phyloP scores from a whole-genome alignment of 2,113 vertebrate genomes.

The Catagonus wagneri region DNA sequence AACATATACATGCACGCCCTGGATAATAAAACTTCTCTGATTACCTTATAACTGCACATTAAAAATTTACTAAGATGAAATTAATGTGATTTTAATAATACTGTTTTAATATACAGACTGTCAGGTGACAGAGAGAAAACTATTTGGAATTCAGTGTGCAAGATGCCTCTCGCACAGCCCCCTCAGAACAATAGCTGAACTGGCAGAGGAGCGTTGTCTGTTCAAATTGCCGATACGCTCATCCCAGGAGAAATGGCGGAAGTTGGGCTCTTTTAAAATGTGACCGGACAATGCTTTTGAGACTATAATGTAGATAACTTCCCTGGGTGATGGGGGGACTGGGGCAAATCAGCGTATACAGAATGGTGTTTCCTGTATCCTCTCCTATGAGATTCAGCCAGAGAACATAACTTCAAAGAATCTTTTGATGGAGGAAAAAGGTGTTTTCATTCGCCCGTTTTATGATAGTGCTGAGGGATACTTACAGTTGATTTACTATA shows the following conservation, averaged over 20 bases:
- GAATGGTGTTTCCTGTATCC: not conserved
- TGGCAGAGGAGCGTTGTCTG: not conserved
- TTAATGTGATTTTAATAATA: constrained; percentile 77
- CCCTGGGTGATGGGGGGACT: not conserved
- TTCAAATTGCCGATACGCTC: not conserved
- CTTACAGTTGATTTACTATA: constrained; percentile 71
- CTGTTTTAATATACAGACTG: constrained; percentile 77
- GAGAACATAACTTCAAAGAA: constrained; percentile 73
- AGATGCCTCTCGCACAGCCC: not conserved
- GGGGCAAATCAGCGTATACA: constrained; percentile 42
- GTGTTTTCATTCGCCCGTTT: constrained; percentile 72
- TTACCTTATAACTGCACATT: constrained; percentile 78
- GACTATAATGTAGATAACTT: constrained; percentile 20
- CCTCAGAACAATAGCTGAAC: constrained; percentile 17
- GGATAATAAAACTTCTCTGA: constrained; percentile 75
- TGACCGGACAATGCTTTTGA: constrained; percentile 49
- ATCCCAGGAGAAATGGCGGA: constrained; percentile 28
- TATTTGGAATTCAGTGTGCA: constrained; percentile 66
- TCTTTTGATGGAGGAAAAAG: constrained; percentile 74
- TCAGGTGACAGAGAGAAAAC: constrained; percentile 65
- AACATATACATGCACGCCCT: constrained; percentile 60
- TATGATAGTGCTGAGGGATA: constrained; percentile 71
- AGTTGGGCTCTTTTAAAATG: constrained; percentile 61
- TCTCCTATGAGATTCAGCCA: constrained; percentile 60
- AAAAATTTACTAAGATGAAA: constrained; percentile 83